phyloP scores from a whole-genome alignment of 1,140 invertebrate species.

The Plectus sambesii region DNA sequence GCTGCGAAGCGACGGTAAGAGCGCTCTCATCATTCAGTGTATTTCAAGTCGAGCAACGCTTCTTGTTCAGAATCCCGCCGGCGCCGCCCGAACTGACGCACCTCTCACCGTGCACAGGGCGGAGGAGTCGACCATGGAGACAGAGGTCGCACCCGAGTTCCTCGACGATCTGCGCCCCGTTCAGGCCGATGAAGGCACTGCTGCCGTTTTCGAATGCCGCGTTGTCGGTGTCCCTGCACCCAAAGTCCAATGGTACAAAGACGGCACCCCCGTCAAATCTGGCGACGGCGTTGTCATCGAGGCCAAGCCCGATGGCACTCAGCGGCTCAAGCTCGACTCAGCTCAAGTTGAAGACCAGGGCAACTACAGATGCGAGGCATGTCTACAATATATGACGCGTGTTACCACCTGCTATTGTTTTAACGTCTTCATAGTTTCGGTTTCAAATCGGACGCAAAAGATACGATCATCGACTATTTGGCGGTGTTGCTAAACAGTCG shows the following conservation, averaged over 20 bases:
- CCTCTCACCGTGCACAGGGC: constrained; percentile 7
- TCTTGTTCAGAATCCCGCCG: constrained; percentile 18
- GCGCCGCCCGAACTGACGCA: constrained; percentile 2
- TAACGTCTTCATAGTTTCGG: no score
- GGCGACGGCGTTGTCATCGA: constrained; percentile 54
- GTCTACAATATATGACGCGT: constrained; percentile 62
- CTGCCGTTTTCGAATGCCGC: constrained; percentile 14
- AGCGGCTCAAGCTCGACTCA: constrained; percentile 62
- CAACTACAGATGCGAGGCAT: constrained; percentile 66
- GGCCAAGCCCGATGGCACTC: constrained; percentile 62
- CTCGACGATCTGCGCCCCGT: constrained; percentile 26
- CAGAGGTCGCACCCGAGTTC: constrained; percentile 33
- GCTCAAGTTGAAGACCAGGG: constrained; percentile 70
- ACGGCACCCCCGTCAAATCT: constrained; percentile 30
- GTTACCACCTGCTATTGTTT: constrained; percentile 31
- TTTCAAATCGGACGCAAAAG: no score
- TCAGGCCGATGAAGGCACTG: constrained; percentile 20
- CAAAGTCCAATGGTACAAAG: constrained; percentile 42
- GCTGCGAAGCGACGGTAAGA: constrained; percentile 53
- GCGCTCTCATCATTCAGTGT: no score
- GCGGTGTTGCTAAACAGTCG: no score
- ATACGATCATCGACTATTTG: no score
- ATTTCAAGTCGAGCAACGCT: no score
- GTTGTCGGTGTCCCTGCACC: constrained; percentile 17
- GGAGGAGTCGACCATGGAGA: constrained; percentile 8